Conservation (phyloP, 2,113 vertebrate species). For the Dasyornis broadbenti region DNA sequence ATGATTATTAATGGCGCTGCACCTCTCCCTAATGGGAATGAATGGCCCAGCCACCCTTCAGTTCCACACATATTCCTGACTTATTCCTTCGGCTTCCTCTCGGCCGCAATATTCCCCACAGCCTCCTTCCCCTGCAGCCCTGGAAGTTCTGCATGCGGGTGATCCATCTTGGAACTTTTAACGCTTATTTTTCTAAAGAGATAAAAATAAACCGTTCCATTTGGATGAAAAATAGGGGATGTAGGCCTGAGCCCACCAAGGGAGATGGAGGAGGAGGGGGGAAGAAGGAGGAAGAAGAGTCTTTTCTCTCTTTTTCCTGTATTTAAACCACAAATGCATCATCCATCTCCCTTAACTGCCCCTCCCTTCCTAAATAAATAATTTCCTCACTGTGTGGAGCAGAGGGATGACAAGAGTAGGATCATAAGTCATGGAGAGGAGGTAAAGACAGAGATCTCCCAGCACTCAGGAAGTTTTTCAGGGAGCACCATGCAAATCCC, state of each 20-base stretch:
- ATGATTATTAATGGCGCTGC: conserved; percentile 42
- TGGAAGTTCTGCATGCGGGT: not conserved
- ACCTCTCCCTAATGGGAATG: conserved; percentile 38
- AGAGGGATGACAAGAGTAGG: not conserved
- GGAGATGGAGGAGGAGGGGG: not conserved
- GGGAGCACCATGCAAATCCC: fast-evolving
- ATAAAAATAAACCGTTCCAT: not conserved
- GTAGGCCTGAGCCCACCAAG: not conserved
- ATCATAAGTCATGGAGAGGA: not conserved
- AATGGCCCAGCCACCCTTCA: not conserved
- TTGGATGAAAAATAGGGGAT: not conserved
- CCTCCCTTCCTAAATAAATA: not conserved
- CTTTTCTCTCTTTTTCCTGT: not conserved
- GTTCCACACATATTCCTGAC: not conserved
- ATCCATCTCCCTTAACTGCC: not conserved
- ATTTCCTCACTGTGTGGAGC: not conserved
- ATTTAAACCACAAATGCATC: not conserved
- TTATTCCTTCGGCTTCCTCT: not conserved
- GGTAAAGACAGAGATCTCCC: not conserved
- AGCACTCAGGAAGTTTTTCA: not conserved
- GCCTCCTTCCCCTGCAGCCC: conserved; percentile 5
- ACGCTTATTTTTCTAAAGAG: not conserved
- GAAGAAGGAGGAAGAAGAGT: not conserved
- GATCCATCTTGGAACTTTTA: conserved; percentile 19
- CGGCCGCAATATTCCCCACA: not conserved